Evolutionary conservation across 2,113 vertebrate genomes (phyloP).

Genomic region (Halichoerus grypus): DNA sequence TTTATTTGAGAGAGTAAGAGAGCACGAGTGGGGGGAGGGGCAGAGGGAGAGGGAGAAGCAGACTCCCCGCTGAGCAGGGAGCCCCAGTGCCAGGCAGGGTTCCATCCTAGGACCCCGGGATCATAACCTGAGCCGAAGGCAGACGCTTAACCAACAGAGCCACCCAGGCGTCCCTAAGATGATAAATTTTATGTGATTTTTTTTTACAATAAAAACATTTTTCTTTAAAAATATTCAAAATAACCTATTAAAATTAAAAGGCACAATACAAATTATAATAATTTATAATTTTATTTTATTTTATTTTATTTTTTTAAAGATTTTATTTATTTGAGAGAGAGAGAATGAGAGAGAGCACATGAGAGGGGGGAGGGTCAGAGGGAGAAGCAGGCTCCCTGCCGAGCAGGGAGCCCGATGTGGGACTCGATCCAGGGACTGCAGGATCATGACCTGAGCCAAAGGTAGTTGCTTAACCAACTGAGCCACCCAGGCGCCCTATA

Average conservation of each 20-base stretch:
- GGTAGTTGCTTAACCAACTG: too few species aligned
- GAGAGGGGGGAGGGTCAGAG: too few species aligned
- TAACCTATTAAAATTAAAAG: background rate
- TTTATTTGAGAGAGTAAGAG: background rate
- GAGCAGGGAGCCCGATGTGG: too few species aligned
- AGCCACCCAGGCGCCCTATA: background rate
- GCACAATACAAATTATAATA: background rate
- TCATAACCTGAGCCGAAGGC: background rate
- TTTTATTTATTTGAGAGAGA: too few species aligned
- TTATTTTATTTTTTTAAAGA: too few species aligned
- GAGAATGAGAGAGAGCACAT: too few species aligned
- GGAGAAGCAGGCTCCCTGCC: too few species aligned
- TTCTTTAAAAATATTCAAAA: constrained; percentile 28
- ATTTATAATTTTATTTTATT: background rate
- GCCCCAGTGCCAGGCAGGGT: background rate
- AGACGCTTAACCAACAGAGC: background rate
- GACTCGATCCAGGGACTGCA: too few species aligned
- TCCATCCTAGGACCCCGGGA: background rate
- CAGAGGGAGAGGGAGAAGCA: background rate
- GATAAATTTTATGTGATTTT: background rate
- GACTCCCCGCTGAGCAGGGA: background rate
- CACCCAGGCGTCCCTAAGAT: background rate
- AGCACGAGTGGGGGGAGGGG: background rate
- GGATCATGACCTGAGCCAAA: too few species aligned
- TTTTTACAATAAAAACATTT: background rate